Evolutionary conservation across 2,888 invertebrate species (phyloP), one percentile per base, ranked within the genome.

Genomic region (Leucoma salicis): DNA sequence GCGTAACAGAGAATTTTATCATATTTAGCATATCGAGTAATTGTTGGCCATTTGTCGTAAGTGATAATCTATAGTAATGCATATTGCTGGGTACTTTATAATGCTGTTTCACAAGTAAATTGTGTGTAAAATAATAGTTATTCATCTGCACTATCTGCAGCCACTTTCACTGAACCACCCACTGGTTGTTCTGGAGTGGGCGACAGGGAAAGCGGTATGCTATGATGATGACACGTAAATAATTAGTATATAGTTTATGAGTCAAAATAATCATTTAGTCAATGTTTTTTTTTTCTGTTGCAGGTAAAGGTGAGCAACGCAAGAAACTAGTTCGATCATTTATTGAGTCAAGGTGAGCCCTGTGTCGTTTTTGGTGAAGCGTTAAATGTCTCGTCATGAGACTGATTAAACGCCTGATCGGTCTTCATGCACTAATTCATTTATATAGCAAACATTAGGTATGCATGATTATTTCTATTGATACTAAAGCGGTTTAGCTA

Each of bases 261-360:
- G 31, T 34, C 12, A 10, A 34, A 40, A 45, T 40, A 46, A 33
- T 35, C 31, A 14, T 36, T 33, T 39, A 21, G 33, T 53, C 63
- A 61, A 70, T 46, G 25, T 31, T 46, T 43, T 35, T 37, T 46
- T 65, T 66, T 57, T 66, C 57, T 70, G 56, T 60, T 62, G 62
- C 83, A 87, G 87, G 87, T 81, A 86, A 85, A 87, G 86, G 86
- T 87, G 78, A 82, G 82, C 58, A 49, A 48, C 43, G 27, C 2
- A 45, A 29, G 21, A 25, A 48, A 48, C 43, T 18, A 32, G 35
- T 48, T 42, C 46, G 36, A 43, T 18, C 53, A 49, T 24, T 47
- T 34, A n/a, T 33, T 49, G 39, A 25, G 33, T 37, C 25, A 34
- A 45, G 56, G 49, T 49, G 47, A 59, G 42, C 37, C 27, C 31